These are phyloP conservation scores for Tragopan temminckii DNA, from an alignment of 2,797 vertebrate species.

Conservation along the genomic window DNA sequence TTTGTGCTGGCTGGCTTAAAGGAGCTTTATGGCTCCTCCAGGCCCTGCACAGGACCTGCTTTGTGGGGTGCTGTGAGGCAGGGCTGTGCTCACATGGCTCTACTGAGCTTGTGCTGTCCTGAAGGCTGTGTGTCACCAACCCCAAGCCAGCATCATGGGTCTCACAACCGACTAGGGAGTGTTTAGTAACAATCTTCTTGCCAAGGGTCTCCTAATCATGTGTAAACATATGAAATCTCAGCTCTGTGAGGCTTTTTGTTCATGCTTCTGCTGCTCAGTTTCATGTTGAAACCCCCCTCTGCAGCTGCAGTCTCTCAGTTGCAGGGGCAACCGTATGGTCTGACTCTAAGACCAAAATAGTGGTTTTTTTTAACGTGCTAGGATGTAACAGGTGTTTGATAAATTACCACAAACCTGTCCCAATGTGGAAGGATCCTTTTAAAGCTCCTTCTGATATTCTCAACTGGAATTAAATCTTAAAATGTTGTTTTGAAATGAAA, in stretches of 20 bases:
- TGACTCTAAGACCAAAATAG: neutral
- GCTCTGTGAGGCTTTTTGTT: neutral
- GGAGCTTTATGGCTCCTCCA: slow-evolving; percentile 69
- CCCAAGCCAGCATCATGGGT: neutral
- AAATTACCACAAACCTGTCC: neutral
- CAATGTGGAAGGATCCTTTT: neutral
- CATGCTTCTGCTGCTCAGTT: neutral
- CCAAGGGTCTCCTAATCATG: neutral
- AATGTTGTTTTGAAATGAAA: neutral
- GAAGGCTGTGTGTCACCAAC: accelerated
- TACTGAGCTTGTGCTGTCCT: neutral
- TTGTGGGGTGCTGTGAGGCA: slow-evolving; percentile 40
- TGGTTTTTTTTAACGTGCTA: neutral
- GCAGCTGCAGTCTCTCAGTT: neutral
- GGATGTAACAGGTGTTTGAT: neutral
- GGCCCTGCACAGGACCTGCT: slow-evolving; percentile 61
- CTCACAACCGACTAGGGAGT: neutral
- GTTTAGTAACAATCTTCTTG: neutral
- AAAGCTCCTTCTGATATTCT: neutral
- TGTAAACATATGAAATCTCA: neutral
- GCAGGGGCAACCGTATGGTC: neutral
- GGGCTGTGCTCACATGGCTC: neutral
- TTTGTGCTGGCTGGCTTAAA: slow-evolving; percentile 73
- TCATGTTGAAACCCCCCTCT: neutral
- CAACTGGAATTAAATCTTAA: neutral